Base-by-base conservation (phyloP, 1,140 invertebrate genomes). In the Phthorimaea operculella region DNA sequence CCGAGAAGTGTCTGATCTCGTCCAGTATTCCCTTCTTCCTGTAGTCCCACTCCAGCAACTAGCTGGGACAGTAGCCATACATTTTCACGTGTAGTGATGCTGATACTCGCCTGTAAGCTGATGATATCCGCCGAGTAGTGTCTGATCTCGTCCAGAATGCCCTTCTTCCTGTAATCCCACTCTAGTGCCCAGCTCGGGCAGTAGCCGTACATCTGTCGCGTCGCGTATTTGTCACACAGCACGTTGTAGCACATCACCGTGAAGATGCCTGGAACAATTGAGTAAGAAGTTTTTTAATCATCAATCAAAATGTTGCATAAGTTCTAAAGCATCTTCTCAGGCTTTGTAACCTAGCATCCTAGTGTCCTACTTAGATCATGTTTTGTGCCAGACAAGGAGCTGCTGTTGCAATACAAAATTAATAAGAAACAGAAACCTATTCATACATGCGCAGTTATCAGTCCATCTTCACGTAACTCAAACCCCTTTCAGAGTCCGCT, bases 231-330 rank as follows among this genome's bases (percentile, higher is more conserved):
- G 87, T 99, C 97, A 87, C 98, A 99, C 54, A 99, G 89, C 53
- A 99, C 96, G 87, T 99, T 99, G 89, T 99, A 99, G 87, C 97
- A 99, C 94, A 99, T 98, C 58, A 99, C 96, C 52, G 98, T 99
- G 87, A 99, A 98, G 77, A 97, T 94, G 88, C 95, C 95, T 96
- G 85, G 77, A 86, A 66, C 53, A 28, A 28, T 28, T 28, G 21
- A 28, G n/a, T n/a, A 28, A 28, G 6, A 28, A 2, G 21, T 28
- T 28, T 28, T 28, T 28, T 28, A 28, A 28, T 28, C 21, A 28
- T 28, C 21, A 6, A 28, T 28, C 21, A 28, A 28, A 28, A 28
- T 28, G 21, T 28, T 28, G 21, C 21, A 28, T 28, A 28, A 28
- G 21, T 28, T 28, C n/a, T n/a, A n/a, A n/a, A n/a, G n/a, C n/a